Evolutionary conservation across 1,140 invertebrate genomes (phyloP).

Genomic region (Probaryconus sp.): DNA sequence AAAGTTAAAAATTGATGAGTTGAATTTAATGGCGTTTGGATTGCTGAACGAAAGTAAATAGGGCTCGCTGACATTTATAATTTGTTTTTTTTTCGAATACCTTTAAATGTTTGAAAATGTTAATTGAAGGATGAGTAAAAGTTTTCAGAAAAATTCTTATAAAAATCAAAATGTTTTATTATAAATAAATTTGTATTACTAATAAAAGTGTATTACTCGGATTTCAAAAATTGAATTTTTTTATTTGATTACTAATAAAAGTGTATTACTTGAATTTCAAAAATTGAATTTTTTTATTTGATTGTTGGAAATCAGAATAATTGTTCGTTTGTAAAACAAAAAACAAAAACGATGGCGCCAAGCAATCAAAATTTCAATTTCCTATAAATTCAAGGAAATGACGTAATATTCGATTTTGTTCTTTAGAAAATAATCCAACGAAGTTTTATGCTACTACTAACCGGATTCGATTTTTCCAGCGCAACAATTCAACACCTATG

Average conservation of each 20-base stretch:
- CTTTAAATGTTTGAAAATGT: no score
- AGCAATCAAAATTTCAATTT: conserved; percentile 21
- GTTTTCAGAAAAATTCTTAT: not conserved
- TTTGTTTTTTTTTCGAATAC: not conserved
- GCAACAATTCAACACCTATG: conserved; percentile 93
- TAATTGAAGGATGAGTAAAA: no score
- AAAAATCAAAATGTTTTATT: no score
- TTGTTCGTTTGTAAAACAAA: not conserved
- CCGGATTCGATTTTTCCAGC: conserved; percentile 80
- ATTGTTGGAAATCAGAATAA: not conserved
- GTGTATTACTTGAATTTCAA: no score
- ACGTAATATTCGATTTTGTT: conserved; percentile 14
- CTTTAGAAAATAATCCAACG: conserved; percentile 9
- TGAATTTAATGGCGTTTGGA: not conserved
- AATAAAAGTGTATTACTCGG: no score
- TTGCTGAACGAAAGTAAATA: not conserved
- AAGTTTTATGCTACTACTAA: conserved; percentile 25
- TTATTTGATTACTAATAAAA: no score
- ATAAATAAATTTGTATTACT: no score
- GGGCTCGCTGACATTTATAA: not conserved
- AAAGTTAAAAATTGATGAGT: not conserved
- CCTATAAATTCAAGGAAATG: not conserved
- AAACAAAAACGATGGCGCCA: not conserved
- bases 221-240: no score
- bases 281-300: not conserved